phyloP scores from a whole-genome alignment of 2,888 invertebrate species.

The Chrysodeixis includens region DNA sequence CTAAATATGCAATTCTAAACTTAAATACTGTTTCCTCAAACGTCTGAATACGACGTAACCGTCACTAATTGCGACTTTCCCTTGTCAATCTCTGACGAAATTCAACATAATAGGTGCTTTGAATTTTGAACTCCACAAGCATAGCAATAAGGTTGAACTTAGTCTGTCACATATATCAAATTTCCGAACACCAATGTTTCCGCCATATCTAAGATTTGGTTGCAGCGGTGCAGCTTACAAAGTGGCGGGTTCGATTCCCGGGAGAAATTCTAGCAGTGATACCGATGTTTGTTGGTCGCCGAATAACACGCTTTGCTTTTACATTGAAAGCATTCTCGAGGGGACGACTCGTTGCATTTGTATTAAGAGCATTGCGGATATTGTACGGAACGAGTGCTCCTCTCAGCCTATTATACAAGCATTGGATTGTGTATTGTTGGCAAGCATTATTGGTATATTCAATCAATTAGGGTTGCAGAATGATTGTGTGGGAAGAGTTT shows the following conservation, averaged over 20 bases:
- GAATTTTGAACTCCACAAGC: not conserved
- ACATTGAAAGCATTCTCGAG: constrained; percentile 50
- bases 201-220: constrained; percentile 48
- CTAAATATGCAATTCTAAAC: constrained; percentile 31
- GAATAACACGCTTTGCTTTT: constrained; percentile 48
- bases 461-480: not conserved
- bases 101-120: not conserved
- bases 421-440: not conserved
- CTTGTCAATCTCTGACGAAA: constrained; percentile 18
- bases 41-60: constrained; percentile 13
- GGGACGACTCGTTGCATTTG: constrained; percentile 37
- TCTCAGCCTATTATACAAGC: constrained; percentile 9
- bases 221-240: constrained; percentile 47
- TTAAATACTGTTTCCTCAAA: constrained; percentile 7
- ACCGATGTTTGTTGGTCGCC: constrained; percentile 42
- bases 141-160: not conserved
- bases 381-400: constrained; percentile 4
- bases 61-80: constrained; percentile 41
- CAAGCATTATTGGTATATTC: not conserved
- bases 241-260: constrained; percentile 53
- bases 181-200: constrained; percentile 31
- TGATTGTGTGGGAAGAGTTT: not conserved
- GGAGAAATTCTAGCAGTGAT: constrained; percentile 52
- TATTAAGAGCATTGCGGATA: constrained; percentile 14
- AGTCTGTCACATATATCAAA: not conserved